Evolutionary conservation across 2,113 vertebrate species (phyloP).

Genomic region (Myxocyprinus asiaticus): DNA sequence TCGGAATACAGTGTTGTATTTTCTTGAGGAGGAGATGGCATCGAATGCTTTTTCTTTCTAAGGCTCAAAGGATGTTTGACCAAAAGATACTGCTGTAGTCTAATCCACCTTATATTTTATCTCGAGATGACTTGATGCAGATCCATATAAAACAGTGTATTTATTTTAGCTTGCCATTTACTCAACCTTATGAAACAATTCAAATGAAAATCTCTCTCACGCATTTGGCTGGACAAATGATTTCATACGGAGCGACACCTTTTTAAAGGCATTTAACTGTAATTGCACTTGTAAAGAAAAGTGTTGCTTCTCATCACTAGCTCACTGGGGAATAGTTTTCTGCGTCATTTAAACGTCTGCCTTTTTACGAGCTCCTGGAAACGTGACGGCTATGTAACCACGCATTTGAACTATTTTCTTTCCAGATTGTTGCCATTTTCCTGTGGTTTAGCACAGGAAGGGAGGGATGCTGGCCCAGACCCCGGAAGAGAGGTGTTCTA

Average conservation of each 20-base stretch:
- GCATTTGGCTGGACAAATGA: constrained; percentile 63
- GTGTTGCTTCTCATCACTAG: constrained; percentile 63
- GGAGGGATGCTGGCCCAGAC: constrained; percentile 53
- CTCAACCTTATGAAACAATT: no score
- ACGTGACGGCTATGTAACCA: constrained; percentile 58
- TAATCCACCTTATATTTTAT: no score
- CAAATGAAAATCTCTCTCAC: constrained; percentile 54
- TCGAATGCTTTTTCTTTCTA: no score
- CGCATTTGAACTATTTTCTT: constrained; percentile 56
- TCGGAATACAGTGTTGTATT: no score
- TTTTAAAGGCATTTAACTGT: constrained; percentile 72
- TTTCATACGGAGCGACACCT: constrained; percentile 67
- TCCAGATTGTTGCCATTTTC: constrained; percentile 59
- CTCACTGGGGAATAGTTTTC: constrained; percentile 70
- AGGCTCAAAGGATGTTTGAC: no score
- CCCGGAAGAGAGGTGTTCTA: constrained; percentile 61
- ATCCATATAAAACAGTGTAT: no score
- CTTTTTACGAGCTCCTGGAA: constrained; percentile 68
- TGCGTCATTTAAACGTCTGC: constrained; percentile 74
- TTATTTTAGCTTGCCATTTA: no score
- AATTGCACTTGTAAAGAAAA: constrained; percentile 70
- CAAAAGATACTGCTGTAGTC: no score
- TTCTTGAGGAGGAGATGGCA: no score
- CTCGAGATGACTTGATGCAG: no score
- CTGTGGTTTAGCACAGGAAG: constrained; percentile 56